Percentiles rank a stretch among this genome's conserved stretches.
Conservation (phyloP, 2,888 invertebrate genomes). For the Ferrisia virgata region DNA sequence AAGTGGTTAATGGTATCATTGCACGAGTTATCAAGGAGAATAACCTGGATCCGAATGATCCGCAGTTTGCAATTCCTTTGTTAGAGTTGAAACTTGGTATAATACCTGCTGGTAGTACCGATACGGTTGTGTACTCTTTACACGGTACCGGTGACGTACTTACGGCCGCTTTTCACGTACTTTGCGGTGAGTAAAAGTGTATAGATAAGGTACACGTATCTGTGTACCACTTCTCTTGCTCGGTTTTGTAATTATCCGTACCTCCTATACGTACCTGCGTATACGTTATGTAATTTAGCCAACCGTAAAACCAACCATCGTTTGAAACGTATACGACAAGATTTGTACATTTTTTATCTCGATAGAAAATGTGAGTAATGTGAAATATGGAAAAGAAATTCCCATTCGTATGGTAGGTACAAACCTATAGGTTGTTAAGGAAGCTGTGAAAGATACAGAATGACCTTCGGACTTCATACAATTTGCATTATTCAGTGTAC, state of each 20-base stretch:
- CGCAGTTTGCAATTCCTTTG: constrained; percentile 56
- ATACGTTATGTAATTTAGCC: constrained; percentile 24
- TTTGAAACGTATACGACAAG: neutral
- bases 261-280: too few species aligned
- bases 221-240: neutral
- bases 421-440: neutral
- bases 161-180: constrained; percentile 78
- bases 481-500: neutral
- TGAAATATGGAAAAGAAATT: neutral
- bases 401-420: neutral
- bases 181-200: constrained; percentile 59
- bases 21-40: constrained; percentile 58
- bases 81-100: constrained; percentile 63
- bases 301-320: neutral
- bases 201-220: neutral
- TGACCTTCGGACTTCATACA: neutral
- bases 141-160: constrained; percentile 75
- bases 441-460: neutral
- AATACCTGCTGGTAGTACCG: constrained; percentile 73
- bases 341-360: neutral
- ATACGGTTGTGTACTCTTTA: constrained; percentile 74
- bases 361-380: neutral
- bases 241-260: neutral
- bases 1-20: constrained; percentile 68
- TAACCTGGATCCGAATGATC: constrained; percentile 59